Evolutionary conservation across 2,113 vertebrate genomes (phyloP).

Genomic region (Phalacrocorax aristotelis): DNA sequence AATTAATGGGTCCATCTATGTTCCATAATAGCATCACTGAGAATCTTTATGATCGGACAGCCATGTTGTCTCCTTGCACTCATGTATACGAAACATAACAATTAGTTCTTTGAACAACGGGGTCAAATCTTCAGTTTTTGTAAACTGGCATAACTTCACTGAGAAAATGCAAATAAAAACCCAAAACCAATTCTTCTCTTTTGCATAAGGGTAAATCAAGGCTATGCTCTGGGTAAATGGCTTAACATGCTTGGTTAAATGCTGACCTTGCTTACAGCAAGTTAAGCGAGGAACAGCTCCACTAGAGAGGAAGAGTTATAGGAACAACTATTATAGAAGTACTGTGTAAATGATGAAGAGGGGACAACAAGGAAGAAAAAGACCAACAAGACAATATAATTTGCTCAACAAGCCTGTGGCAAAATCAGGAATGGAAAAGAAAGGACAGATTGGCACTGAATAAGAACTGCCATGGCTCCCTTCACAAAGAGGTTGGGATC

Average conservation of each 20-base stretch:
- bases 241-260: background rate
- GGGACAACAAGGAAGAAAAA: background rate
- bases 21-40: background rate
- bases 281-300: background rate
- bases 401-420: background rate
- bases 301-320: background rate
- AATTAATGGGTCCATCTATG: background rate
- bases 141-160: background rate
- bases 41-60: background rate
- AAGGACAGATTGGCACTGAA: background rate
- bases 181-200: background rate
- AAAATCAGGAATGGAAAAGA: background rate
- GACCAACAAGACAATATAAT: background rate
- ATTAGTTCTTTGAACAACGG: background rate
- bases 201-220: background rate
- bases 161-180: background rate
- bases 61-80: background rate
- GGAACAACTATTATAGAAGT: background rate
- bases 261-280: background rate
- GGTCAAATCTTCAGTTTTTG: background rate
- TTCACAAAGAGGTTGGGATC: background rate
- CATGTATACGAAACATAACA: accelerated
- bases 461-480: background rate
- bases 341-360: background rate
- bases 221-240: background rate